Percentiles rank a stretch among this genome's conserved stretches.
Evolutionary conservation across 2,113 vertebrate species (phyloP).

Genomic region (Paralichthys olivaceus): DNA sequence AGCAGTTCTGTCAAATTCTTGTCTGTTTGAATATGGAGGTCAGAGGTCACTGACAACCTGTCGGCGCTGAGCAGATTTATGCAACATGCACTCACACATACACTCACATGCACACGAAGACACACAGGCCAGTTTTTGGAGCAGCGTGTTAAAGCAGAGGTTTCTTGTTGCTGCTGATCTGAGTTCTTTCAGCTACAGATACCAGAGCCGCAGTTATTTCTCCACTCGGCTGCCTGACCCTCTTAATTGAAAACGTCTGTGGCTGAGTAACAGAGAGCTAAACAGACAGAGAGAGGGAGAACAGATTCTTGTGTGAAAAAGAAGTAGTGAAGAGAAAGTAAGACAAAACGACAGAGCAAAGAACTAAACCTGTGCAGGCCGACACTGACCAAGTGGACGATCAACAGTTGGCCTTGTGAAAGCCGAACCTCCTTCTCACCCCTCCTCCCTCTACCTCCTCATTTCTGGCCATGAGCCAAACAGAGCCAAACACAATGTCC

Average conservation of each 20-base stretch:
- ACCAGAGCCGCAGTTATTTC: constrained; percentile 78
- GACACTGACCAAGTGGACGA: constrained; percentile 37
- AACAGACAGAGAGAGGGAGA: constrained; percentile 40
- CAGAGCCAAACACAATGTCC: constrained; percentile 33
- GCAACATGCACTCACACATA: constrained; percentile 31
- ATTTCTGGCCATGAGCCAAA: constrained; percentile 39
- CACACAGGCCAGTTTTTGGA: constrained; percentile 34
- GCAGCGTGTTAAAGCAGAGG: constrained; percentile 46
- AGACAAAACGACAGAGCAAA: constrained; percentile 51
- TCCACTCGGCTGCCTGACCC: constrained; percentile 74
- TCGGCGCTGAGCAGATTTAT: constrained; percentile 73
- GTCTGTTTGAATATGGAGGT: constrained; percentile 60
- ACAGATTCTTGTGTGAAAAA: constrained; percentile 41
- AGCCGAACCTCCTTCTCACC: constrained; percentile 40
- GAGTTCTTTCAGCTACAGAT: constrained; percentile 72
- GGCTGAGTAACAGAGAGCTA: constrained; percentile 49
- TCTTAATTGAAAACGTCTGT: constrained; percentile 84
- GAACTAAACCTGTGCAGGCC: constrained; percentile 36
- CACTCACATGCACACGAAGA: neutral
- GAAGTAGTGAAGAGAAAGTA: constrained; percentile 19
- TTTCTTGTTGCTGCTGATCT: constrained; percentile 71
- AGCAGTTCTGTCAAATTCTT: constrained; percentile 50
- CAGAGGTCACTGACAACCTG: constrained; percentile 70
- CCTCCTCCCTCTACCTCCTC: constrained; percentile 9
- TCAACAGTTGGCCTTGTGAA: constrained; percentile 66